Conservation (phyloP, 2,113 vertebrate species). For the Urocynchramus pylzowi region DNA sequence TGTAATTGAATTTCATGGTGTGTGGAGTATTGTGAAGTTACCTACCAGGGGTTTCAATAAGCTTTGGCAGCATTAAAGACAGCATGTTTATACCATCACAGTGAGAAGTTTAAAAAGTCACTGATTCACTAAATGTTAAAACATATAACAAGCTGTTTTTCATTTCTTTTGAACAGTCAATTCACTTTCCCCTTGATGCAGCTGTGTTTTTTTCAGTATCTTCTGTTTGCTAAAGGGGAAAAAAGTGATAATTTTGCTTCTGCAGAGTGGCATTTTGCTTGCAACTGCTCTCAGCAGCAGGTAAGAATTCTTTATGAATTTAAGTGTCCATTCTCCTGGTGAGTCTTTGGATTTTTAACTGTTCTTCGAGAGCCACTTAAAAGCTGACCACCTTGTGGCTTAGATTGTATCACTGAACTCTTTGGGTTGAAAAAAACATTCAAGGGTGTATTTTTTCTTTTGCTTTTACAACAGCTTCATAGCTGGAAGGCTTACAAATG, state of each 20-base stretch:
- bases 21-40: background rate
- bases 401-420: background rate
- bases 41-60: slow-evolving; percentile 10
- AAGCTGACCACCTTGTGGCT: background rate
- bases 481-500: background rate
- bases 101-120: slow-evolving; percentile 23
- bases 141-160: background rate
- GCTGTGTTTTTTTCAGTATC: background rate
- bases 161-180: background rate
- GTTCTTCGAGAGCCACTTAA: background rate
- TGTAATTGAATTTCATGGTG: slow-evolving; percentile 48
- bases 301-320: background rate
- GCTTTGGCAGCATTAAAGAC: background rate
- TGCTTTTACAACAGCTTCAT: background rate
- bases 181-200: background rate
- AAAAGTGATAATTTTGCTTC: background rate
- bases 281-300: background rate
- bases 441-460: background rate
- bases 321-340: background rate
- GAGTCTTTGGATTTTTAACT: background rate
- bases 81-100: background rate
- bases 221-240: background rate
- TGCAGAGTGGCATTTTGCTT: background rate
- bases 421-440: background rate
- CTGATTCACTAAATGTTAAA: background rate